phyloP scores from a whole-genome alignment of 2,888 invertebrate genomes.

The Hypomecis punctinalis region DNA sequence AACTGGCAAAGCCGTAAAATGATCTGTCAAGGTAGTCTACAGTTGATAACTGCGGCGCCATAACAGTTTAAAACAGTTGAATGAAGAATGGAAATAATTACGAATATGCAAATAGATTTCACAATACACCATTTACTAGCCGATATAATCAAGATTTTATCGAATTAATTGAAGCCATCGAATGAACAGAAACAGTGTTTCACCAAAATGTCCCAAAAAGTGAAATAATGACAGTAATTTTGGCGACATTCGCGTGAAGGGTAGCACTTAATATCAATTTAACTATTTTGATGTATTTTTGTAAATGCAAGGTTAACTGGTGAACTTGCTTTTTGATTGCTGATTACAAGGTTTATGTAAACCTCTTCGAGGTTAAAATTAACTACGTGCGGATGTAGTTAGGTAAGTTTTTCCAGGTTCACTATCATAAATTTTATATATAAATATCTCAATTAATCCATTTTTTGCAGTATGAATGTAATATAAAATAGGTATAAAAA shows the following conservation, averaged over 20 bases:
- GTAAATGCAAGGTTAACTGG: constrained; percentile 12
- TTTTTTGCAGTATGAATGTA: too few relatives aligned
- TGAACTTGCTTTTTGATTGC: constrained; percentile 25
- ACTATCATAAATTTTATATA: too few relatives aligned
- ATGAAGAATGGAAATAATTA: neutral
- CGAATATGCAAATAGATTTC: constrained; percentile 11
- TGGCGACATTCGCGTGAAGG: constrained; percentile 8
- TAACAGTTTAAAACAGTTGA: neutral
- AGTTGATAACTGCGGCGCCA: constrained; percentile 1
- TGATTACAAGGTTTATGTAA: constrained; percentile 19
- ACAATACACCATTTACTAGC: constrained; percentile 2
- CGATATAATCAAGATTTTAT: constrained; percentile 51
- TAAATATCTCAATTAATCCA: too few relatives aligned
- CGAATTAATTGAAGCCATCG: constrained; percentile 50
- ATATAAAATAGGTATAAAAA: too few relatives aligned
- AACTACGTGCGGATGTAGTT: constrained; percentile 9
- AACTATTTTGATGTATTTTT: constrained; percentile 19
- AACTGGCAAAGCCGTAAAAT: too few relatives aligned
- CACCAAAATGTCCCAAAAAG: constrained; percentile 25
- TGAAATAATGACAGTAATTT: constrained; percentile 25
- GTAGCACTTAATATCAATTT: constrained; percentile 26
- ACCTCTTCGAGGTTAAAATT: constrained; percentile 12
- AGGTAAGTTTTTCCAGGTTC: neutral
- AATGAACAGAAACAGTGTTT: constrained; percentile 36
- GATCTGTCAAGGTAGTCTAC: neutral